A percentile compares a stretch with the other conserved stretches of the same genome.
Evolutionary conservation across 2,888 invertebrate genomes (phyloP).

Genomic region (Halocaridina rubra): DNA sequence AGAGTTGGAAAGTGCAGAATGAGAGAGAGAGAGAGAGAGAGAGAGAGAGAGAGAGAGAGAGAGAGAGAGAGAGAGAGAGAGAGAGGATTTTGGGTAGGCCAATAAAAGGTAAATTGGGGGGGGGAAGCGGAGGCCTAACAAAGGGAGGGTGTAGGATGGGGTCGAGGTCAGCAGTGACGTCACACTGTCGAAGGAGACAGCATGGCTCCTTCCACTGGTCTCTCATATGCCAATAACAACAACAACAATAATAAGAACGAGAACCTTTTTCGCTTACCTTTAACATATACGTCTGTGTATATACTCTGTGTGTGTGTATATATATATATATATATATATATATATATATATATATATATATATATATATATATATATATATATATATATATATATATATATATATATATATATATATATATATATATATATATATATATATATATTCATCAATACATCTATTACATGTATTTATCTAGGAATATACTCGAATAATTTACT

Average conservation of each 20-base stretch:
- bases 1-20: neutral
- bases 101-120: neutral
- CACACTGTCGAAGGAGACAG: neutral
- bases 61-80: neutral
- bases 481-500: neutral
- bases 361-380: conserved; percentile 29
- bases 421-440: neutral
- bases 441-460: neutral
- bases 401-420: conserved; percentile 2
- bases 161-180: conserved; percentile 13
- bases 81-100: neutral
- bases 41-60: neutral
- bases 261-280: neutral
- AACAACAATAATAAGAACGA: neutral
- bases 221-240: neutral
- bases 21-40: conserved; percentile 1
- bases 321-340: conserved; percentile 26
- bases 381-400: conserved; percentile 36
- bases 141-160: neutral
- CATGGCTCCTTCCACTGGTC: conserved; percentile 6
- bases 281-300: neutral
- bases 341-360: neutral
- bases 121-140: neutral
- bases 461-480: neutral
- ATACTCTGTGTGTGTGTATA: neutral